These are phyloP conservation scores for Sebastes trivittatus DNA, from an alignment of 2,797 vertebrate genomes.

Conservation along the genomic window DNA sequence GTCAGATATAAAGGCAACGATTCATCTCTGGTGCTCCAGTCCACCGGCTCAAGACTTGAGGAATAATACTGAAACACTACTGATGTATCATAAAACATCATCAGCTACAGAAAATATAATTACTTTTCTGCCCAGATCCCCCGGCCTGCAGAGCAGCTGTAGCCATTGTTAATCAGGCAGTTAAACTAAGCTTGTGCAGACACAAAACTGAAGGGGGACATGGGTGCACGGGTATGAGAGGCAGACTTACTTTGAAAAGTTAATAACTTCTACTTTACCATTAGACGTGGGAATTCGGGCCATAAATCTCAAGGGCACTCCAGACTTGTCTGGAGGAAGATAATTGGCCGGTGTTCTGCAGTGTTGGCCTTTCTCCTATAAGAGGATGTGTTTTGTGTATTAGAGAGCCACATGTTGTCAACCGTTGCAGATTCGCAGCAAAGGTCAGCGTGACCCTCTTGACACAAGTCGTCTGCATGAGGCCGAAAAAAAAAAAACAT, in stretches of 20 bases:
- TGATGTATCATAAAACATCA: slow-evolving; percentile 12
- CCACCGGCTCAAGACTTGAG: neutral
- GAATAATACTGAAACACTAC: slow-evolving; percentile 4
- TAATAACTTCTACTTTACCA: slow-evolving; percentile 77
- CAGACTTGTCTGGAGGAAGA: slow-evolving; percentile 69
- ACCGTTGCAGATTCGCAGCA: slow-evolving; percentile 29
- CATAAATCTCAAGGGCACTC: slow-evolving; percentile 73
- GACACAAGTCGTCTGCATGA: slow-evolving; percentile 38
- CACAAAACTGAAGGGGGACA: slow-evolving; percentile 53
- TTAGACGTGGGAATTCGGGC: slow-evolving; percentile 70
- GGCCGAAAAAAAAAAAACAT: neutral
- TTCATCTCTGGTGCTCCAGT: neutral
- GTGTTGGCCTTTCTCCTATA: slow-evolving; percentile 52
- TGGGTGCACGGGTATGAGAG: slow-evolving; percentile 48
- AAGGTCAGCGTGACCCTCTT: slow-evolving; percentile 57
- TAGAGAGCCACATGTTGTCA: slow-evolving; percentile 57
- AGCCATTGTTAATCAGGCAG: slow-evolving; percentile 57
- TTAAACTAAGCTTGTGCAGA: slow-evolving; percentile 65
- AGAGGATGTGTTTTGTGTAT: slow-evolving; percentile 59
- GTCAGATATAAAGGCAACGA: neutral
- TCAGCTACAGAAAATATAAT: slow-evolving; percentile 25
- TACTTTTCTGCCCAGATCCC: slow-evolving; percentile 5
- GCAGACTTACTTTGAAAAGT: slow-evolving; percentile 72
- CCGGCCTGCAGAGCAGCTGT: slow-evolving; percentile 22
- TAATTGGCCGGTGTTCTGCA: slow-evolving; percentile 68